phyloP scores from a whole-genome alignment of 1,140 invertebrate genomes.

The Gryon sp. region DNA sequence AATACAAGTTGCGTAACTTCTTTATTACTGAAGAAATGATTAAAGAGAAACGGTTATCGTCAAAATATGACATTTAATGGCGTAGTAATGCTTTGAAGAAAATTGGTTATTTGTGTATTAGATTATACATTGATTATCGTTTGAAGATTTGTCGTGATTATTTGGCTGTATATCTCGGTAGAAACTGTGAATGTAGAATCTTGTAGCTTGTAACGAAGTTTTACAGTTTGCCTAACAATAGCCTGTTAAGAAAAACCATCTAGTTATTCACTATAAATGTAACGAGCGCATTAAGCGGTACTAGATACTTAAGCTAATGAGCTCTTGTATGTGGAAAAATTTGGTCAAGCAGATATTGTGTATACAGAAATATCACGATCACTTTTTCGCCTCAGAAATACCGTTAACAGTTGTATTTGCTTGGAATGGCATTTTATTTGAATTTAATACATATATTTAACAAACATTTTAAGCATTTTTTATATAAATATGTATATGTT shows the following conservation, averaged over 20 bases:
- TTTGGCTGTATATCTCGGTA: neutral
- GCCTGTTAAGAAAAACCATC: slow-evolving; percentile 33
- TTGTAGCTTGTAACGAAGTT: neutral
- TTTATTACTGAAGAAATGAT: neutral
- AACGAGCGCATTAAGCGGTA: neutral
- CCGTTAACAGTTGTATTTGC: too few relatives aligned
- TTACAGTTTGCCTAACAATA: slow-evolving; percentile 22
- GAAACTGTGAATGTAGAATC: slow-evolving; percentile 3
- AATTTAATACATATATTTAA: neutral
- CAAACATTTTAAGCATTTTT: too few relatives aligned
- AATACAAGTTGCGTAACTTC: slow-evolving; percentile 7
- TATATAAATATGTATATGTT: too few relatives aligned
- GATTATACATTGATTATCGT: neutral
- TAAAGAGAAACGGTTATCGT: slow-evolving; percentile 6
- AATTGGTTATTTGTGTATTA: neutral
- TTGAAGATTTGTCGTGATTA: neutral
- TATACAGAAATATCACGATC: neutral
- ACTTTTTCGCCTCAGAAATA: neutral
- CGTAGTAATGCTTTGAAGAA: neutral
- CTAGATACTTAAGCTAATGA: slow-evolving; percentile 28
- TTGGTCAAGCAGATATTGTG: neutral
- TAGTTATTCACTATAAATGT: slow-evolving; percentile 37
- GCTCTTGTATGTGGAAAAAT: slow-evolving; percentile 10
- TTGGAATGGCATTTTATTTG: neutral
- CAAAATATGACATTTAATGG: slow-evolving; percentile 7